phyloP scores from a whole-genome alignment of 2,888 invertebrate species.

The Hyposoter dolosus region DNA sequence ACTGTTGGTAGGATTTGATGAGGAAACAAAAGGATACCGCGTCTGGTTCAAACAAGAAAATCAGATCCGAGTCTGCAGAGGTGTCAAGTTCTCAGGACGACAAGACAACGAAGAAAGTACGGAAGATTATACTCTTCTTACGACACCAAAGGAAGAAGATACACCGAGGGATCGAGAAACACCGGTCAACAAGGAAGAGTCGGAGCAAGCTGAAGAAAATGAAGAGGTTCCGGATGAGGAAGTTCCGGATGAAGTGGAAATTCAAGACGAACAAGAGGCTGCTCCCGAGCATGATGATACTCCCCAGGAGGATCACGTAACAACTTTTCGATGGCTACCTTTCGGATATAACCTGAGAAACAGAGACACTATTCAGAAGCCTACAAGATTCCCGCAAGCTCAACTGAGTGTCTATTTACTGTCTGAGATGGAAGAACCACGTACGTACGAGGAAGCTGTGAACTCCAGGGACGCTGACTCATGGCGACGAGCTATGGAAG shows the following conservation, averaged over 20 bases:
- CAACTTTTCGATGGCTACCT: conserved; percentile 22
- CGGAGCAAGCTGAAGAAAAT: conserved; percentile 10
- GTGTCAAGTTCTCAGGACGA: conserved; percentile 58
- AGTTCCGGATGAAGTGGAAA: conserved; percentile 15
- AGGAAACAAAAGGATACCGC: conserved; percentile 61
- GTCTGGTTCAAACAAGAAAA: conserved; percentile 48
- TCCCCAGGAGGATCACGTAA: not conserved
- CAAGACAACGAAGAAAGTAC: conserved; percentile 22
- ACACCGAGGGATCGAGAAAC: not conserved
- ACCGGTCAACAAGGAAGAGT: conserved; percentile 4
- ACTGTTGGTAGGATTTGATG: conserved; percentile 62
- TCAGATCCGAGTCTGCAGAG: conserved; percentile 58
- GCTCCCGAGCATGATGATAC: conserved; percentile 2
- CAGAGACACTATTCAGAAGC: conserved; percentile 26
- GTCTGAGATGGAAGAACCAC: conserved; percentile 30
- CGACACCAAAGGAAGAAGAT: conserved; percentile 9
- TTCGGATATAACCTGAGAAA: conserved; percentile 38
- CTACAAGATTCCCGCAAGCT: conserved; percentile 45
- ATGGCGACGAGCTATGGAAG: conserved; percentile 49
- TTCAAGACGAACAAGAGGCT: conserved; percentile 22
- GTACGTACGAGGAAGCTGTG: conserved; percentile 43
- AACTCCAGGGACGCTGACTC: conserved; percentile 7
- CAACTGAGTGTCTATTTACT: conserved; percentile 28
- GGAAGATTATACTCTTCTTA: conserved; percentile 26
- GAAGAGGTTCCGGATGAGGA: conserved; percentile 22